A percentile compares a stretch with the other conserved stretches of the same genome.
These are phyloP conservation scores for Cygnus atratus DNA, from an alignment of 2,113 vertebrate species.

Conservation along the genomic window DNA sequence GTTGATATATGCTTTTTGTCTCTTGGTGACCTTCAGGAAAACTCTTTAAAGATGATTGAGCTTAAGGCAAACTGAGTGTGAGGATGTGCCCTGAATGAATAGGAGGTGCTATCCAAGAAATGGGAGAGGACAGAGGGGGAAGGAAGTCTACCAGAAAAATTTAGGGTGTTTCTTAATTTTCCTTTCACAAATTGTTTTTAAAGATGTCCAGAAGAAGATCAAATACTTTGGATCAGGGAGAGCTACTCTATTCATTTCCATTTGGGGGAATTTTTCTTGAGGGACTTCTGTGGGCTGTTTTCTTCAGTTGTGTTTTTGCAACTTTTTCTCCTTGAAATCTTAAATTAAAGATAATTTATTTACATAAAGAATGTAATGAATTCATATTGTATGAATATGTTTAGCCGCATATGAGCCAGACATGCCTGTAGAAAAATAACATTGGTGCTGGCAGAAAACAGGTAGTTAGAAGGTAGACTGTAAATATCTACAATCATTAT, in stretches of 20 bases:
- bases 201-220: background rate
- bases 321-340: background rate
- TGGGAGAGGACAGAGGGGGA: background rate
- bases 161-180: background rate
- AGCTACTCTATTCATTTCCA: background rate
- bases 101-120: background rate
- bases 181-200: background rate
- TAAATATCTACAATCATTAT: background rate
- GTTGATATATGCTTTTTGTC: conserved; percentile 34
- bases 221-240: background rate
- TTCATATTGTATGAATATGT: background rate
- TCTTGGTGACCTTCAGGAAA: conserved; percentile 53
- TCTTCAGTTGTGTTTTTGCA: background rate
- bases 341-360: background rate
- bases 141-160: background rate
- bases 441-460: background rate
- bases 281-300: background rate
- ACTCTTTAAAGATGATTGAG: conserved; percentile 20
- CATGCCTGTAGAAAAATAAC: background rate
- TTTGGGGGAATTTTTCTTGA: background rate
- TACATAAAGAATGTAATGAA: background rate
- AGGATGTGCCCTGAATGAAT: conserved; percentile 7
- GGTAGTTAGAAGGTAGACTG: background rate
- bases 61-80: background rate
- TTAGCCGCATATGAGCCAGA: background rate